Evolutionary conservation across 1,140 invertebrate genomes (phyloP), one percentile per base, ranked within the genome.

Genomic region (Zophobas morio): DNA sequence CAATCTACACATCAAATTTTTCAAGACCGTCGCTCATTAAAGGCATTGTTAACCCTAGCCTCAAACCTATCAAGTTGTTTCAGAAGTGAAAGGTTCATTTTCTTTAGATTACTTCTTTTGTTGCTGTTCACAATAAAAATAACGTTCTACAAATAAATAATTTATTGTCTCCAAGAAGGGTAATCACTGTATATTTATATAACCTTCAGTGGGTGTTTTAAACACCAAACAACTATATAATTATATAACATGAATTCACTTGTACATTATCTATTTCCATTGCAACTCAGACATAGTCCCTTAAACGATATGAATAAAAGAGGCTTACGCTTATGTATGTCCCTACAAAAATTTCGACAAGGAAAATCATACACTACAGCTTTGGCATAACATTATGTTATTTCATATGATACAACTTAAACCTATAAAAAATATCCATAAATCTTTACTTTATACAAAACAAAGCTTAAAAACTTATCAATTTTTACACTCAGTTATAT

Each of bases 121-220:
- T 54, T 34, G 1, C 35, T 54, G 53, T 20, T 20, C 20, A 20
- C 20, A 20, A 20, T 20, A 20, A 46, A 77, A 40, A 53, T 32
- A 72, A 56, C 0, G 36, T 35, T 33, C 56, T 85, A 85, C 80
- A 85, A 85, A 85, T 85, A 85, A 86, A 86, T 86, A 85, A 85
- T 86, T 86, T 86, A 86, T 86, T 86, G 85, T 86, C 85, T 86
- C 81, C 83, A 84, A 82, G 82, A 85, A 84, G 76, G 83, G 79
- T 81, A 81, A 82, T 83, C 81, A 84, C 82, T 84, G 81, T 79
- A 81, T 82, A 76, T 79, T 63, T 63, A 63, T 63, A 78, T 80
- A 80, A 84, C 81, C 81, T 83, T 82, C 75, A 80, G 75, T 80
- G 75, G 78, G 80, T 83, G 82, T 84, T 84, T 78, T 74, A 42